Evolutionary conservation across 2,113 vertebrate species (phyloP), one percentile per base, ranked within the genome.

Genomic region (Sinocyclocheilus maitianheensis): DNA sequence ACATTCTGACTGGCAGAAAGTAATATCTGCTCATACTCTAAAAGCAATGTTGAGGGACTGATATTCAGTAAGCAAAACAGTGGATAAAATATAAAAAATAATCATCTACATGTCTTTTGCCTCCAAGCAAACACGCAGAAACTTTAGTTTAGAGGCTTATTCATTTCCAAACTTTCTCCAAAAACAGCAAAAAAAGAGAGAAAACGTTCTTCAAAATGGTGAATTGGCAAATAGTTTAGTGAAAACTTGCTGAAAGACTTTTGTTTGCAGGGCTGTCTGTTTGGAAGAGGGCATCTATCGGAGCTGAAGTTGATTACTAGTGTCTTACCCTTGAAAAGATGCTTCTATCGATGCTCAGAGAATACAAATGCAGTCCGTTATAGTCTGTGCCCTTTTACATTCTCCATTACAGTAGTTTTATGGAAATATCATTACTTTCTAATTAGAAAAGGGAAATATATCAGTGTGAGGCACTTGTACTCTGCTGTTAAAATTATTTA

Each of bases 371-470:
- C 77, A 78, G 48, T 46, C 43, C 43, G 7, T 43, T 43, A 43
- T 43, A 43, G 43, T 75, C 46, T 24, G 60, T 75, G 71, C 20
- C 81, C 51, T 67, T 46, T 63, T 20, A 75, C 26, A 22, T 63
- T 65, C 37, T 46, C 62, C 65, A 75, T 43, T 84, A 81, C 80
- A 74, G 81, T 86, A 81, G 51, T 71, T 85, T 87, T 77, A 82
- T 81, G 86, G 65, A 72, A 84, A 87, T 84, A 86, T 89, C 77
- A 81, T 86, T 84, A 81, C 85, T 85, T 89, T 83, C 81, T 87
- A 86, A 90, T 91, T 83, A 87, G 84, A 84, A 55, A 34, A 51
- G 55, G 46, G 87, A 88, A 85, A 90, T 79, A 76, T 77, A 80
- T 88, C 83, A 88, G 78, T 18, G 60, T 37, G 46, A 77, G 80